Evolutionary conservation across 2,113 vertebrate species (phyloP), one percentile per base, ranked within the genome.

Genomic region (Ancistrus triradiatus): DNA sequence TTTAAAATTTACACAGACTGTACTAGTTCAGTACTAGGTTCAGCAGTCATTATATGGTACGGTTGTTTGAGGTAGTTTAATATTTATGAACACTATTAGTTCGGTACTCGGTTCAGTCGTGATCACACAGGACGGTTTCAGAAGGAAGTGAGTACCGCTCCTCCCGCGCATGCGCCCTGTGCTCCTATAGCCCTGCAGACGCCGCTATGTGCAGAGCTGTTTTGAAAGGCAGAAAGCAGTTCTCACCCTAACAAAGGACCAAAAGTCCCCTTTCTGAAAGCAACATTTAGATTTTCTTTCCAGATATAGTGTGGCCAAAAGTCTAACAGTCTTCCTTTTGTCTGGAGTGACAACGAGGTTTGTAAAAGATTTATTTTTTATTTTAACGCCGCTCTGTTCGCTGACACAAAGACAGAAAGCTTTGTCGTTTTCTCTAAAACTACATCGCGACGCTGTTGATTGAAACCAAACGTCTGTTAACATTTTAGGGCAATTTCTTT

Each of bases 331-430:
- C 43, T 63, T 42, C 56, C 53, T 63, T 27, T 69, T 63, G 58
- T 56, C 66, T 58, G 56, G 71, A 69, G 62, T 60, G 61, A 56
- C 71, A 37, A 24, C 58, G 50, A 74, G 71, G 71, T 74, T 69
- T 74, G 71, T 74, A 60, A 69, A 49, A 73, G 10, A 73, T 64
- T 63, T 68, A n/a, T 44, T 56, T 63, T 57, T 56, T 25, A 17
- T 73, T 46, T 55, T 48, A 55, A 40, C 68, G 67, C 53, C 53
- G 73, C 19, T 74, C 33, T 68, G 49, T 25, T 66, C 55, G 58
- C 59, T 67, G 64, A 68, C 66, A 74, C 66, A 74, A 74, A 69
- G 61, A 49, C 55, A 50, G 66, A 62, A 48, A 31, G 47, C 53
- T 28, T 51, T 24, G 46, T 48, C 48, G 31, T 28, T 49, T 53